Evolutionary conservation across 2,888 invertebrate species (phyloP).

Genomic region (Endotricha flammealis): DNA sequence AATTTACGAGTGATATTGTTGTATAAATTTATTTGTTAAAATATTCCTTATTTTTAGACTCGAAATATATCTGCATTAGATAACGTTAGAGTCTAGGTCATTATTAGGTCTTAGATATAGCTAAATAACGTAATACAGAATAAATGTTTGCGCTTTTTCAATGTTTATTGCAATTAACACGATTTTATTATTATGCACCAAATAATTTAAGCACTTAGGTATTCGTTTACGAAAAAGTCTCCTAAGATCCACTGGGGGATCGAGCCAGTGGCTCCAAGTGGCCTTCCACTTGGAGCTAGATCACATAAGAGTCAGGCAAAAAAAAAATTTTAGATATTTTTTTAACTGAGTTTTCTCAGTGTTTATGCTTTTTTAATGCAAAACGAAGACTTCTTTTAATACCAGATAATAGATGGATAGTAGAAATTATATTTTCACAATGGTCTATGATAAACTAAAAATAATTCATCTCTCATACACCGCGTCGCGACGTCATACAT

Average conservation of each 20-base stretch:
- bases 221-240: constrained; percentile 15
- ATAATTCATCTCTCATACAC: constrained; percentile 1
- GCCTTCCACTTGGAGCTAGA: too few relatives aligned
- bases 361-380: constrained; percentile 7
- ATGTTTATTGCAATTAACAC: constrained; percentile 37
- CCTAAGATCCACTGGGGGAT: too few relatives aligned
- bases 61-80: constrained; percentile 53
- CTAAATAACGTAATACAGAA: constrained; percentile 25
- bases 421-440: constrained; percentile 10
- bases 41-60: constrained; percentile 61
- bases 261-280: too few relatives aligned
- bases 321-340: constrained; percentile 3
- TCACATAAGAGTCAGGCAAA: too few relatives aligned
- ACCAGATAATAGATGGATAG: constrained; percentile 4
- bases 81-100: constrained; percentile 38
- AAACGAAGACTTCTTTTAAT: constrained; percentile 3
- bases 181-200: constrained; percentile 29
- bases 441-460: constrained; percentile 2
- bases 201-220: constrained; percentile 32
- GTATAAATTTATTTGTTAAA: constrained; percentile 39
- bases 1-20: constrained; percentile 44
- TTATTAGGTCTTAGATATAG: constrained; percentile 24
- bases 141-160: constrained; percentile 38
- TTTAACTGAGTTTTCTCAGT: constrained; percentile 3
- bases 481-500: background rate